Conservation (phyloP, 1,140 invertebrate genomes). For the Nasonia longicornis region DNA sequence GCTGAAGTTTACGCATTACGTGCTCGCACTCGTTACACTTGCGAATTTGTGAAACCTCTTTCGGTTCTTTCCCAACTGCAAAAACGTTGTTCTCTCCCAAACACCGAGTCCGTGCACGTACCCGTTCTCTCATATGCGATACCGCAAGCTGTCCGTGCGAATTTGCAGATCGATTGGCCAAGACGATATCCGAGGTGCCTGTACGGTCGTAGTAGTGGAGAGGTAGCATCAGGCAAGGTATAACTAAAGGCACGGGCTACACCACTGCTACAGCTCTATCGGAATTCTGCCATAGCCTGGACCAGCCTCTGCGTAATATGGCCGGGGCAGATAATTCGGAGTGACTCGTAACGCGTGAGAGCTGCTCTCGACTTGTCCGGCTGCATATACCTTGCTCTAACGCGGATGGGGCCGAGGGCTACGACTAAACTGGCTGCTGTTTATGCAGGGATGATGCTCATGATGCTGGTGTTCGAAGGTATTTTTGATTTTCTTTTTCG, state of each 20-base stretch:
- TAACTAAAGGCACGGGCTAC: not conserved
- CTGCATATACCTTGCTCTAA: not conserved
- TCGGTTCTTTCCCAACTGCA: too few species aligned
- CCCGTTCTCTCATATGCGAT: too few species aligned
- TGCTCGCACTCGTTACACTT: too few species aligned
- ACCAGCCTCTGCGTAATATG: slow-evolving; percentile 52
- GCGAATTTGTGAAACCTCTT: too few species aligned
- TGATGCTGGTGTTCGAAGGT: too few species aligned
- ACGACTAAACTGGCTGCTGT: not conserved
- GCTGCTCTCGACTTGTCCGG: not conserved
- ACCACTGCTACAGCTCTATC: slow-evolving; percentile 4
- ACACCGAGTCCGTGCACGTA: too few species aligned
- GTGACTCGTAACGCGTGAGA: slow-evolving; percentile 60
- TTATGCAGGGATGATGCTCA: not conserved
- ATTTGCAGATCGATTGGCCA: not conserved
- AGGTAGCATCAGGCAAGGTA: not conserved
- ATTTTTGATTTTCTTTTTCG: too few species aligned
- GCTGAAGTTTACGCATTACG: too few species aligned
- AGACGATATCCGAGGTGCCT: not conserved
- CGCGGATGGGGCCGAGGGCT: not conserved
- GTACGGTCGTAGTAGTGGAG: not conserved
- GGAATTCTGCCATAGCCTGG: not conserved
- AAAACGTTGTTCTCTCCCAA: too few species aligned
- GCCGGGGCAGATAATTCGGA: slow-evolving; percentile 64
- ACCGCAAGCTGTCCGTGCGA: not conserved